These are phyloP conservation scores for Lamellibrachia luymesi DNA, from an alignment of 1,140 invertebrate species.

Conservation along the genomic window DNA sequence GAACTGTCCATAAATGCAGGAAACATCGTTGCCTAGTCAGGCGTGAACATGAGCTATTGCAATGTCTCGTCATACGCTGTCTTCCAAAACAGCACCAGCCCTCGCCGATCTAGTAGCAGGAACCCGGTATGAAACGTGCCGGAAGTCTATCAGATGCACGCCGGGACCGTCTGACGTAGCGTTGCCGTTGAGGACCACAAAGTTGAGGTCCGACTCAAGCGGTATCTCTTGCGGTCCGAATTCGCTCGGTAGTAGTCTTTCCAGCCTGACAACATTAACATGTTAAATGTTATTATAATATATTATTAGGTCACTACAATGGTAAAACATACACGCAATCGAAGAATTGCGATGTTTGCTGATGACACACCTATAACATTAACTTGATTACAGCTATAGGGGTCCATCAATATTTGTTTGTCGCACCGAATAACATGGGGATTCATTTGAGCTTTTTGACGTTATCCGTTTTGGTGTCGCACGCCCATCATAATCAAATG, in stretches of 20 bases:
- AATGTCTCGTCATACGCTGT: neutral
- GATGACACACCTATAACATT: neutral
- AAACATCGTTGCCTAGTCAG: neutral
- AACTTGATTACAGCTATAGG: neutral
- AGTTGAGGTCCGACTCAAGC: neutral
- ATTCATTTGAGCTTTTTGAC: too few species aligned
- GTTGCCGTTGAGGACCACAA: neutral
- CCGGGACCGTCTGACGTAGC: neutral
- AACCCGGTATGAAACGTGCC: neutral
- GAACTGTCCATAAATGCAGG: neutral
- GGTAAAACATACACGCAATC: neutral
- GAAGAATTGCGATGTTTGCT: neutral
- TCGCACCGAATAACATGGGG: too few species aligned
- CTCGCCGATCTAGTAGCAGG: neutral
- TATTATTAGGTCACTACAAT: neutral
- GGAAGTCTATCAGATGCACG: neutral
- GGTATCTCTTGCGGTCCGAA: neutral
- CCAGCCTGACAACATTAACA: neutral
- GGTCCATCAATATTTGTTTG: too few species aligned
- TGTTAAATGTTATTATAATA: neutral
- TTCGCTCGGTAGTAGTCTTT: neutral
- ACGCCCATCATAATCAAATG: too few species aligned
- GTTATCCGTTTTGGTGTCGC: too few species aligned
- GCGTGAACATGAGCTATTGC: neutral
- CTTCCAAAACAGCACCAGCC: neutral